Base-by-base conservation (phyloP, 2,113 vertebrate genomes). In the Phaethon lepturus region DNA sequence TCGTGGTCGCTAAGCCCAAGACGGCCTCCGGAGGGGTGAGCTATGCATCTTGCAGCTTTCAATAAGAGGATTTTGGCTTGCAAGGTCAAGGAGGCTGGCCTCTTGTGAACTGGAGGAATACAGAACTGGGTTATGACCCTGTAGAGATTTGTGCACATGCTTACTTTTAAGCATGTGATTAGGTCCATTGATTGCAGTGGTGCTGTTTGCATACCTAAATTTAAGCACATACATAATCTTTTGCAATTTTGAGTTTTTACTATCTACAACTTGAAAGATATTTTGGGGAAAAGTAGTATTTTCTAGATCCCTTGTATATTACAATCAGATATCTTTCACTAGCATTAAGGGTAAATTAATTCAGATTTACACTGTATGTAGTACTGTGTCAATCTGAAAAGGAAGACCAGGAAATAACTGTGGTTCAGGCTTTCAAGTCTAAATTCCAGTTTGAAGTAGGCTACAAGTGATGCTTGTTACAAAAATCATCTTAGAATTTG, bases 11-110 rank as follows among this genome's bases (percentile, higher is more conserved):
- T n/a, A n/a, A n/a, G n/a, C n/a, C n/a, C n/a, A n/a, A n/a, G n/a
- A n/a, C 1, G 9, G 66, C 56, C 82, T 42, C 82, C 1, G 0
- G 52, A 71, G 19, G 47, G 16, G n/a, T 75, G 78, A 88, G 74
- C 55, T 60, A 24, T 71, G 74, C 47, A 56, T 77, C 68, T 81
- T 74, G 47, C 55, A 88, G 40, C 52, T 91, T 69, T 90, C 77
- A 90, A 25, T 53, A 91, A 45, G 31, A 38, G 74, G 89, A 92
- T 95, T 94, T 94, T 69, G 62, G 49, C 47, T 93, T 62, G 75
- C 90, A 90, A 92, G 88, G 90, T 95, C 90, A 96, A 93, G 82
- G 82, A 94, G 59, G 23, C 74, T 94, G 64, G 72, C 89, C 79
- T 94, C 73, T 78, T 67, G 28, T 71, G 80, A 97, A 92, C 81